These are phyloP conservation scores for Platycercus adscitus DNA, from an alignment of 2,113 vertebrate species.

Conservation along the genomic window DNA sequence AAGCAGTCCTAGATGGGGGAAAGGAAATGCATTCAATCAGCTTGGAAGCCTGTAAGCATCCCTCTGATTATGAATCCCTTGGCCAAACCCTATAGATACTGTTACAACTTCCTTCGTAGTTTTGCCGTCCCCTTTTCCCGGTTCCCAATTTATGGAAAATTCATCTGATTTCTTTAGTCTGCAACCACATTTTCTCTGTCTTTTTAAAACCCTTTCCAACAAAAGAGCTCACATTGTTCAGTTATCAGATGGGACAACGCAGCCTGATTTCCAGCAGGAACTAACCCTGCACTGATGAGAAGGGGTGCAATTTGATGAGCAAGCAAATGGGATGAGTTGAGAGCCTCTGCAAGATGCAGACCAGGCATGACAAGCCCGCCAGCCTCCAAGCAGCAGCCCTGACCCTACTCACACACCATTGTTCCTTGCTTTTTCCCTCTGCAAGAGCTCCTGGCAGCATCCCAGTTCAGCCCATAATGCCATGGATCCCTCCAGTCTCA, in stretches of 20 bases:
- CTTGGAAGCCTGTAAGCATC: background rate
- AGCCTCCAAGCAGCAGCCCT: background rate
- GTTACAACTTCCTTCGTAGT: rapidly evolving
- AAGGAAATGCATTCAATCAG: background rate
- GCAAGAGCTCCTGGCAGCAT: background rate
- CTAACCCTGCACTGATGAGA: rapidly evolving
- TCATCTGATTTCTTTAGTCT: background rate
- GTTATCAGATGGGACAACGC: background rate
- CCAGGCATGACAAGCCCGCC: rapidly evolving
- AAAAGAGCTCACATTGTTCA: background rate
- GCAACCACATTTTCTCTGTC: background rate
- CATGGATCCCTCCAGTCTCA: rapidly evolving
- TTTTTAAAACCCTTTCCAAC: background rate
- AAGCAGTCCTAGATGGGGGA: rapidly evolving
- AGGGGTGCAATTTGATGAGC: rapidly evolving
- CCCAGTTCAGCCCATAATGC: rapidly evolving
- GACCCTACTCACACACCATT: rapidly evolving
- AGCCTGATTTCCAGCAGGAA: background rate
- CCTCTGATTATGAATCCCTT: background rate
- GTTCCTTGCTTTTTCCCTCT: background rate
- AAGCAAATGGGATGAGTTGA: rapidly evolving
- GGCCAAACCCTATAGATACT: background rate
- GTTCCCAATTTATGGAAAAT: background rate
- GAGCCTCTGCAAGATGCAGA: background rate
- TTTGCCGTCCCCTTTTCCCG: background rate